Base-by-base conservation (phyloP, 2,113 vertebrate species). In the Trogon melanurus region DNA sequence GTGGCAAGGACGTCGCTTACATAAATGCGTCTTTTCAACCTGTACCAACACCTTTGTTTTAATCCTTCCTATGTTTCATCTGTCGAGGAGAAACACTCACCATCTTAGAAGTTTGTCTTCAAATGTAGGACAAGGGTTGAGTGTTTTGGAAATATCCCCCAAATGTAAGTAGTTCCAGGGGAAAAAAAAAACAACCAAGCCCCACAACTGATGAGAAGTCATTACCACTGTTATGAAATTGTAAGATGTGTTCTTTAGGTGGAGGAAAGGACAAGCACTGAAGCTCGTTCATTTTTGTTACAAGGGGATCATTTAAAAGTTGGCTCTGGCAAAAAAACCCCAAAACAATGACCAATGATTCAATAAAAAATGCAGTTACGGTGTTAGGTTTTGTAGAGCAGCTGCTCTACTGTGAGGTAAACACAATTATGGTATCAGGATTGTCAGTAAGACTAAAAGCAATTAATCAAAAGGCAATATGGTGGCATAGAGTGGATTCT, bases 381-480 rank as follows among this genome's bases (percentile, higher is more conserved):
- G 45, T 48, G 15, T 60, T 44, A 83, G n/a, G 56, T n/a, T 92
- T 54, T 88, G 41, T 54, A 34, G 5, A 73, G n/a, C 64, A 78
- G 79, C 69, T 73, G 60, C 23, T 88, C 30, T n/a, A 14, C 22
- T 70, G 41, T 25, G 54, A 58, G 58, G 6, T 53, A 78, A 92
- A 92, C 44, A 92, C 75, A 56, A 44, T 66, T 74, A 58, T 17
- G 29, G 32, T 60, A 85, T 71, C 70, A 86, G 65, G 64, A 83
- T 11, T 41, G 16, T 80, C 92, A 91, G 45, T 34, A 81, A 88
- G 50, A 91, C 32, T 47, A 62, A 93, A 91, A 78, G 36, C 20
- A 86, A 81, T 78, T 67, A 78, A 74, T 89, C 74, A 74, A 86
- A 91, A 92, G 65, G 22, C 69, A 95, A 56, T 74, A 84, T 67